Evolutionary conservation across 2,888 invertebrate species (phyloP).

Genomic region (Hypselothyrea guttata): DNA sequence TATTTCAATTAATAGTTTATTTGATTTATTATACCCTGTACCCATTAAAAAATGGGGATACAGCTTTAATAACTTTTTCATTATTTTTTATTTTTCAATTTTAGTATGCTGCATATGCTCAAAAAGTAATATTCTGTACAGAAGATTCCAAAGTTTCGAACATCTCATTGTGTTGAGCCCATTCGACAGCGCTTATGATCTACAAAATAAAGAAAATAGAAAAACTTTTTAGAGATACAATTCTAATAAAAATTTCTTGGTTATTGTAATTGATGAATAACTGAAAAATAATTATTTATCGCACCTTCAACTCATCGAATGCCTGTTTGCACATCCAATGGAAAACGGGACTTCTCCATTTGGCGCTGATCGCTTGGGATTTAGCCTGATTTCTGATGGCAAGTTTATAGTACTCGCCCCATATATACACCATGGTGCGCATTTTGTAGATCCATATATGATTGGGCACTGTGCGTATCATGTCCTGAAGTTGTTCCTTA

Average conservation of each 20-base stretch:
- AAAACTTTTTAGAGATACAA: background rate
- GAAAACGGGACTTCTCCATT: slow-evolving; percentile 47
- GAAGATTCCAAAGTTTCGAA: slow-evolving; percentile 22
- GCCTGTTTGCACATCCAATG: slow-evolving; percentile 59
- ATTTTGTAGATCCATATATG: slow-evolving; percentile 56
- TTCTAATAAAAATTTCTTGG: no score
- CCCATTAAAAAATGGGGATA: no score
- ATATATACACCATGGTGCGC: slow-evolving; percentile 48
- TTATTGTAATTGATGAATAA: no score
- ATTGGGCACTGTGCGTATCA: slow-evolving; percentile 50
- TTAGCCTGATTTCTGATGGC: background rate
- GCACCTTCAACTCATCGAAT: slow-evolving; percentile 56
- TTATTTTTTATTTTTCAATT: no score
- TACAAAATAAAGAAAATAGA: slow-evolving; percentile 30
- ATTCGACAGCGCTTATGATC: slow-evolving; percentile 54
- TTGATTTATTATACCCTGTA: no score
- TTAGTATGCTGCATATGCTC: background rate
- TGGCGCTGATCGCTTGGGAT: background rate
- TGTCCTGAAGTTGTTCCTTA: slow-evolving; percentile 33
- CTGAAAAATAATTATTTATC: background rate
- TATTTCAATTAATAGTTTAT: no score
- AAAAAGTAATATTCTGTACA: background rate
- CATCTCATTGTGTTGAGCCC: slow-evolving; percentile 41
- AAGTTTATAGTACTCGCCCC: slow-evolving; percentile 41
- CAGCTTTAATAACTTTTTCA: no score